These are phyloP conservation scores for Morone saxatilis DNA, from an alignment of 2,113 vertebrate genomes.

Conservation along the genomic window DNA sequence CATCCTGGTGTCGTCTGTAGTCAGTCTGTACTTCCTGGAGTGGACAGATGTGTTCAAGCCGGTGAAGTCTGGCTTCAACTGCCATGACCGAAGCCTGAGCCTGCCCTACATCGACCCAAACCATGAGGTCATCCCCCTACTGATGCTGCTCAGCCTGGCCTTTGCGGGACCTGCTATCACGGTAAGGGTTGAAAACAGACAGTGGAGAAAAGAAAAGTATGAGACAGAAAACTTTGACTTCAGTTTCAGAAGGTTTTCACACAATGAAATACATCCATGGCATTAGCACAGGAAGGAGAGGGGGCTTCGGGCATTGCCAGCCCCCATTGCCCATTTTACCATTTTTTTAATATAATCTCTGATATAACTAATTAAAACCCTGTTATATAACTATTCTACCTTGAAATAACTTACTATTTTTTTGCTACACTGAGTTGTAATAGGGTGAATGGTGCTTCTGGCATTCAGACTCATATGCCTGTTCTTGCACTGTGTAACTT, in stretches of 20 bases:
- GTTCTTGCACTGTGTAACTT: no score
- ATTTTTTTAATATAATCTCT: no score
- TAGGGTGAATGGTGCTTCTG: no score
- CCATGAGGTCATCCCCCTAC: conserved; percentile 94
- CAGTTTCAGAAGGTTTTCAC: neutral
- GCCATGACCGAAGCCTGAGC: conserved; percentile 96
- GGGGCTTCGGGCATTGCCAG: no score
- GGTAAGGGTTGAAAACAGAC: conserved; percentile 76
- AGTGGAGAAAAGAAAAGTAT: neutral
- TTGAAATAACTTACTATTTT: no score
- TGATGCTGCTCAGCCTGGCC: conserved; percentile 96
- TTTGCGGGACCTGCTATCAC: conserved; percentile 95
- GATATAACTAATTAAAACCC: no score
- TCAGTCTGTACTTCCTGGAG: conserved; percentile 98
- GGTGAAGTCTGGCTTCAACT: conserved; percentile 94
- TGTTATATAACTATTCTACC: no score
- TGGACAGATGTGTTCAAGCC: conserved; percentile 98
- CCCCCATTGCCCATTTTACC: no score
- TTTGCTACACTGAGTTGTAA: no score
- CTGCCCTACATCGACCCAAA: conserved; percentile 96
- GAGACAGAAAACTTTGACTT: neutral
- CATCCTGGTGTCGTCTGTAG: conserved; percentile 95
- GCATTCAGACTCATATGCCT: no score
- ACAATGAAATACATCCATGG: no score
- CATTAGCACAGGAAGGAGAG: no score